These are phyloP conservation scores for Ophioderma brevispina DNA, from an alignment of 35 echinoderm and acorn worm genomes.

Conservation along the genomic window DNA sequence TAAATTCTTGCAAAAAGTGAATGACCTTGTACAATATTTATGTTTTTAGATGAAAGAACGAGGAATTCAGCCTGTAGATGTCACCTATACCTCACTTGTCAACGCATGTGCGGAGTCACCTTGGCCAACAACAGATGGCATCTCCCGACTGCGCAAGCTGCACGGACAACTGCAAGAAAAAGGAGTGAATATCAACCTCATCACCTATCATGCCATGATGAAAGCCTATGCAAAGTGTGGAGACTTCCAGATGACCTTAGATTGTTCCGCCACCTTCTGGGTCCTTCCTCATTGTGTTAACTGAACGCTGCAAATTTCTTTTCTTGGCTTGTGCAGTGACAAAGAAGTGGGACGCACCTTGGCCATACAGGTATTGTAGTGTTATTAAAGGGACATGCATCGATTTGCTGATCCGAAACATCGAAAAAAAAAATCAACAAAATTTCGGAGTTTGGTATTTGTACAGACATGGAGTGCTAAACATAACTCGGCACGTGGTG, in stretches of 20 bases:
- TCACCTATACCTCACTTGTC: slow-evolving; percentile 85
- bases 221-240: slow-evolving; percentile 98
- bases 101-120: slow-evolving; percentile 96
- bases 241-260: slow-evolving; percentile 74
- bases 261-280: slow-evolving; percentile 81
- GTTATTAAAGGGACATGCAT: not conserved
- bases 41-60: slow-evolving; percentile 83
- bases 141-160: slow-evolving; percentile 76
- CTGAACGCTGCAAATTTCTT: slow-evolving; percentile 72
- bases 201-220: slow-evolving; percentile 92
- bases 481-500: too few relatives aligned
- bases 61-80: slow-evolving; percentile 64
- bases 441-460: too few relatives aligned
- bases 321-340: slow-evolving; percentile 87
- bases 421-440: too few relatives aligned
- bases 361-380: slow-evolving; percentile 78
- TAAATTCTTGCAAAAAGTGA: not conserved
- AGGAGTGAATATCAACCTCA: slow-evolving; percentile 76
- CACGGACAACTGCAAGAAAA: slow-evolving; percentile 74
- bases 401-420: too few relatives aligned
- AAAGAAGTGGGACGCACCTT: slow-evolving; percentile 74
- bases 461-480: too few relatives aligned
- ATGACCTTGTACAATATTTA: too few relatives aligned
- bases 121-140: slow-evolving; percentile 81
- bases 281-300: slow-evolving; percentile 28